A percentile compares a stretch with the other conserved stretches of the same genome.
These are phyloP conservation scores for Ceratothoa steindachneri DNA, from an alignment of 2,888 invertebrate genomes.

Conservation along the genomic window DNA sequence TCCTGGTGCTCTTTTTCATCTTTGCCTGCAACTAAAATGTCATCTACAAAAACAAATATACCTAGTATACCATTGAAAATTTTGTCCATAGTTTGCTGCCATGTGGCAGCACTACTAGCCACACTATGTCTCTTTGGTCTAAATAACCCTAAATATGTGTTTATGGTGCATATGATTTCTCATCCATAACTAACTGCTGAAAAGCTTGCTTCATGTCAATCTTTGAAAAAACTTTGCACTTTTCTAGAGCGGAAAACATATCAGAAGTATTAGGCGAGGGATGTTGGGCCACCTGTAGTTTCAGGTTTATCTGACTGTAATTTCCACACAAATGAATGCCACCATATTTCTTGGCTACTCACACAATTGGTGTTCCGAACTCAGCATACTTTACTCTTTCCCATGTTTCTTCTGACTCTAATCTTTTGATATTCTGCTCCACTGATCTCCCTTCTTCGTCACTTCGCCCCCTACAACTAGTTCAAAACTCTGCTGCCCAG, in stretches of 20 bases:
- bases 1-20: neutral
- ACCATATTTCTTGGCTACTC: neutral
- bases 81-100: neutral
- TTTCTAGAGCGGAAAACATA: too few relatives aligned
- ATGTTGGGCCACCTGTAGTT: neutral
- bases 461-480: too few relatives aligned
- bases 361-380: neutral
- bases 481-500: too few relatives aligned
- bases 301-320: neutral
- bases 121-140: too few relatives aligned
- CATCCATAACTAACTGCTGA: too few relatives aligned
- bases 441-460: neutral
- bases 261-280: too few relatives aligned
- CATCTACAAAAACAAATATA: conserved; percentile 4
- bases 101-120: neutral
- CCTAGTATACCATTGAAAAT: neutral
- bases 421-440: neutral
- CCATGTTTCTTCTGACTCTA: too few relatives aligned
- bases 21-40: conserved; percentile 4
- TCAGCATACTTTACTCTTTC: neutral
- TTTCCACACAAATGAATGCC: neutral
- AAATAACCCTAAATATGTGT: too few relatives aligned
- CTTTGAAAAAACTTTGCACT: too few relatives aligned
- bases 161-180: too few relatives aligned
- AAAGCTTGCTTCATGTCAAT: too few relatives aligned